Percentiles rank a stretch among this genome's conserved stretches.
Evolutionary conservation across 2,888 invertebrate genomes (phyloP).

Genomic region (Lottia gigantea): DNA sequence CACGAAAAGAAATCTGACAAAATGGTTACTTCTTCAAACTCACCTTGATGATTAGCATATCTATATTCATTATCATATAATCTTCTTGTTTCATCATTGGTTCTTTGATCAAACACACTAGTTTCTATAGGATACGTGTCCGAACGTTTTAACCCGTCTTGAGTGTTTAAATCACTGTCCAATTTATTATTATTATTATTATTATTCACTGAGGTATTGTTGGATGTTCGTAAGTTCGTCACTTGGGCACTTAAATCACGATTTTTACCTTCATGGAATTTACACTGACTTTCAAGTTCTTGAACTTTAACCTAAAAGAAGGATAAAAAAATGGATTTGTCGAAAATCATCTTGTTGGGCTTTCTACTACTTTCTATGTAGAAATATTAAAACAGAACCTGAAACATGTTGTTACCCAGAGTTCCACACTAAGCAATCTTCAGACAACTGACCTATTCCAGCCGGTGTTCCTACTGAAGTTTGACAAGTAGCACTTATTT

Average conservation of each 20-base stretch:
- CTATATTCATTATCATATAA: conserved; percentile 5
- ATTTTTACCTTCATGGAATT: conserved; percentile 20
- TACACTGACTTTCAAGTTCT: conserved; percentile 22
- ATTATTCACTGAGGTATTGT: neutral
- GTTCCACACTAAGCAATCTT: too few relatives aligned
- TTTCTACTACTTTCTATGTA: too few relatives aligned
- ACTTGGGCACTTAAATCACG: conserved; percentile 24
- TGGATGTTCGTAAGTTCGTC: neutral
- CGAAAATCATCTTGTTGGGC: too few relatives aligned
- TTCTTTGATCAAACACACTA: neutral
- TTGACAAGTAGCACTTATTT: too few relatives aligned
- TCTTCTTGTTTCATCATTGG: neutral
- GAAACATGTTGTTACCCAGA: too few relatives aligned
- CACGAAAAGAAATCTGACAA: too few relatives aligned
- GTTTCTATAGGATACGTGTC: neutral
- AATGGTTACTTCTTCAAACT: neutral
- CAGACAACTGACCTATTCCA: too few relatives aligned
- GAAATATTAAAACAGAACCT: too few relatives aligned
- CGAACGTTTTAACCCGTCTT: neutral
- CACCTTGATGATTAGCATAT: conserved; percentile 5
- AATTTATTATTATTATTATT: neutral
- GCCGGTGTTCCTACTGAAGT: too few relatives aligned
- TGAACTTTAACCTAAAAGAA: conserved; percentile 18
- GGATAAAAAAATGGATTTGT: too few relatives aligned
- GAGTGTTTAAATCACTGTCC: neutral